Conservation (phyloP, 2,113 vertebrate genomes). For the Dissostichus mawsoni region DNA sequence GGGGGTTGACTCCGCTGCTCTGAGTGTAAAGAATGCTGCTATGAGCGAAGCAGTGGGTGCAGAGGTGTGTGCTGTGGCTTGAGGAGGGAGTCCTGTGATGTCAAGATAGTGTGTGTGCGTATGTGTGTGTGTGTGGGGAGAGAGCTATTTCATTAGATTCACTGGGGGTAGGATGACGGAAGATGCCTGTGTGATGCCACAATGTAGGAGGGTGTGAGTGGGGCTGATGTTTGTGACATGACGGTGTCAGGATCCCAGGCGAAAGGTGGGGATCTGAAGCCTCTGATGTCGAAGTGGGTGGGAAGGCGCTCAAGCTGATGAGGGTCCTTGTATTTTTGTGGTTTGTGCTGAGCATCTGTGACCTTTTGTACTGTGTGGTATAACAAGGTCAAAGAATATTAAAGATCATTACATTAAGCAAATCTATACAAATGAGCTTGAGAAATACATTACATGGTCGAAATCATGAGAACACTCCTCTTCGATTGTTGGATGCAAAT, state of each 20-base stretch:
- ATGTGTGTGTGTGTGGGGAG: slow-evolving; percentile 17
- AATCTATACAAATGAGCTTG: neutral
- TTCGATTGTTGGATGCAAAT: neutral
- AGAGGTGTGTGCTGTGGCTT: slow-evolving; percentile 32
- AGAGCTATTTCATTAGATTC: slow-evolving; percentile 18
- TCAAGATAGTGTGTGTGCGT: slow-evolving; percentile 33
- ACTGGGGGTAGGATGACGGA: neutral
- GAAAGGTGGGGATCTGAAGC: slow-evolving; percentile 30
- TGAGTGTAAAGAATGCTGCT: slow-evolving; percentile 28
- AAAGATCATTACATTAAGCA: neutral
- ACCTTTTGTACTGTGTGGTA: slow-evolving; percentile 40
- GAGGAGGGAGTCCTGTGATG: slow-evolving; percentile 64
- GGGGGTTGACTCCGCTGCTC: slow-evolving; percentile 15
- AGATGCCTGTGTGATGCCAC: slow-evolving; percentile 18
- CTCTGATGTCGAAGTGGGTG: slow-evolving; percentile 37
- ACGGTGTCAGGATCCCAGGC: slow-evolving; percentile 17
- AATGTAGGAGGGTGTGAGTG: slow-evolving; percentile 33
- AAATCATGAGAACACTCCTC: neutral
- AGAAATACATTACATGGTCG: neutral
- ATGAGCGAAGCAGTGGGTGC: neutral
- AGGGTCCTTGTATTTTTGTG: slow-evolving; percentile 38
- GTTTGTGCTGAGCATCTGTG: slow-evolving; percentile 23
- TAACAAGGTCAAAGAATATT: neutral
- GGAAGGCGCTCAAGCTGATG: slow-evolving; percentile 35
- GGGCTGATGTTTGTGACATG: slow-evolving; percentile 18